A percentile compares a stretch with the other conserved stretches of the same genome.
phyloP scores from a whole-genome alignment of 1,140 invertebrate species.

The Wasmannia auropunctata region DNA sequence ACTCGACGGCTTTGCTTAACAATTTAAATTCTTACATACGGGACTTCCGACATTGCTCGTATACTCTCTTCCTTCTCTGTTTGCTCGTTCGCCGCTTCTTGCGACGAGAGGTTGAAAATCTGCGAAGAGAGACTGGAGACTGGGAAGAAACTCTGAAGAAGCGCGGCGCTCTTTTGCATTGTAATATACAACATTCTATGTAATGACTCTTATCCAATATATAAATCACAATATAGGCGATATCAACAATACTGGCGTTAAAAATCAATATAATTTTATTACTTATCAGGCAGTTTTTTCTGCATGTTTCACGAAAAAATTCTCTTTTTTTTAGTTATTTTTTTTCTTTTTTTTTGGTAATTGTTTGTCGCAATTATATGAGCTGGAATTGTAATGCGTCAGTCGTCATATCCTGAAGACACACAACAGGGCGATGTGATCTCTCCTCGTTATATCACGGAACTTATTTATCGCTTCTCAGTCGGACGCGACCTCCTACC shows the following conservation, averaged over 20 bases:
- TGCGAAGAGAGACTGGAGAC: neutral
- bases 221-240: neutral
- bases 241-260: neutral
- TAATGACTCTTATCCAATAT: too few relatives aligned
- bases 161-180: neutral
- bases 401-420: neutral
- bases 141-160: neutral
- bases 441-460: slow-evolving; percentile 42
- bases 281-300: neutral
- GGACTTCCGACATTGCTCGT: neutral
- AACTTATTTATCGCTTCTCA: slow-evolving; percentile 76
- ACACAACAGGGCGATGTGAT: neutral
- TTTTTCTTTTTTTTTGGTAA: neutral
- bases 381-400: neutral
- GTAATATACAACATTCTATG: neutral
- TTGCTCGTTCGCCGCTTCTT: neutral
- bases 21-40: slow-evolving; percentile 40
- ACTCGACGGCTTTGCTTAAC: slow-evolving; percentile 23
- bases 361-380: neutral
- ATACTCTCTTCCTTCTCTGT: neutral
- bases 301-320: neutral
- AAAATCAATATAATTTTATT: neutral
- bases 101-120: neutral
- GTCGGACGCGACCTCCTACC: slow-evolving; percentile 73
- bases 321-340: neutral